Evolutionary conservation across 2,113 vertebrate genomes (phyloP), one percentile per base, ranked within the genome.

Genomic region (Brachyistius frenatus): DNA sequence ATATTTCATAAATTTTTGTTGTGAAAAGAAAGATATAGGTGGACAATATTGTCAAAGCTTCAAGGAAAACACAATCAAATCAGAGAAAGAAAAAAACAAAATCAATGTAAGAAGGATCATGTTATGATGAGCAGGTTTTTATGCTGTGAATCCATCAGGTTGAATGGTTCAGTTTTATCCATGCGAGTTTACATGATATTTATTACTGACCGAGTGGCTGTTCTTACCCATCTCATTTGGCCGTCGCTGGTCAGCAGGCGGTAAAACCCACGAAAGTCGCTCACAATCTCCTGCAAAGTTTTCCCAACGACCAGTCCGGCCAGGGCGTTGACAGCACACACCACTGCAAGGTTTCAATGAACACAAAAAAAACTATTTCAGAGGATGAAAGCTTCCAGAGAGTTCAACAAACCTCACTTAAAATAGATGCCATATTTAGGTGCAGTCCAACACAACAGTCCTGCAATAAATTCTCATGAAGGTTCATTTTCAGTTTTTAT

Each of bases 201-300:
- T 37, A 13, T 58, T 3, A 23, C 1, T 11, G 6, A 41, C 9
- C 9, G 2, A 46, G 35, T 53, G 11, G 2, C 5, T 46, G 5
- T 35, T 80, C 86, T 90, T 80, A 95, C 93, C 95, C 95, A 96
- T 95, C 94, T 90, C 91, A 96, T 94, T 23, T 97, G 95, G 2
- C 95, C 82, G 1, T 96, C 90, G 5, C 94, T 96, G 11, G 89
- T 92, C 58, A 97, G 90, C 33, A 93, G 89, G 71, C 94, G 93
- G 76, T 95, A 96, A 92, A 97, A 96, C 23, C 88, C 90, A 78
- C 94, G 88, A 66, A 97, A 97, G 80, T 95, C 89, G 7, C 70
- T 76, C 15, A 96, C 92, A 46, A 94, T 96, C 70, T 96, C 96
- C 67, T 88, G 67, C 36, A 93, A 74, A 54, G 88, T 81, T 90